A percentile compares a stretch with the other conserved stretches of the same genome.
Conservation (phyloP, 1,140 invertebrate genomes). For the Zeugodacus cucurbitae region DNA sequence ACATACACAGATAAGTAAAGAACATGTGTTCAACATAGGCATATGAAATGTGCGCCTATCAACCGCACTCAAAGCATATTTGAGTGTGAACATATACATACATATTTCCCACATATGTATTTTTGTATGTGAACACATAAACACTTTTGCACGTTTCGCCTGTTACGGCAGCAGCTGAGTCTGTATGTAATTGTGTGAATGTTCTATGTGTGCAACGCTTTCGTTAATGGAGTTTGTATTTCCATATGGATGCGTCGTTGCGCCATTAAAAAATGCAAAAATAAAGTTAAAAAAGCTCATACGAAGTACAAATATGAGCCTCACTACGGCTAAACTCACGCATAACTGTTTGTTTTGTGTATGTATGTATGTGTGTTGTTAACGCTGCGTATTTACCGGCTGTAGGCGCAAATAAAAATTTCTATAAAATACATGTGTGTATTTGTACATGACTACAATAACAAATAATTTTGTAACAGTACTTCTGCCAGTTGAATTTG, state of each 20-base stretch:
- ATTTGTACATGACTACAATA: neutral
- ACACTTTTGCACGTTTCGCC: neutral
- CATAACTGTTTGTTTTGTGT: neutral
- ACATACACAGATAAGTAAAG: neutral
- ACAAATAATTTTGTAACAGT: slow-evolving; percentile 8
- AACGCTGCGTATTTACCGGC: neutral
- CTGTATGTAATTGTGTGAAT: neutral
- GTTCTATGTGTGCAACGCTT: neutral
- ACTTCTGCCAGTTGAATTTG: neutral
- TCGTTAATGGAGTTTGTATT: slow-evolving; percentile 15
- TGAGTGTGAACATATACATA: neutral
- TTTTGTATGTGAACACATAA: neutral
- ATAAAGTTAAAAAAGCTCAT: neutral
- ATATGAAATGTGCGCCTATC: neutral
- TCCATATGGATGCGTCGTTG: neutral
- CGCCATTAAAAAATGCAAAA: neutral
- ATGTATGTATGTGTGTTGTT: neutral
- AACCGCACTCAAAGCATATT: neutral
- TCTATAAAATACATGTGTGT: neutral
- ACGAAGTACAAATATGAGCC: neutral
- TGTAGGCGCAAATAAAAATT: neutral
- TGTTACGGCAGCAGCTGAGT: neutral
- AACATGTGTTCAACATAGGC: neutral
- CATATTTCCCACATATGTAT: neutral
- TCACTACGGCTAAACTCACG: neutral